Evolutionary conservation across 2,113 vertebrate genomes (phyloP).

Genomic region (Sinocyclocheilus rhinocerous): DNA sequence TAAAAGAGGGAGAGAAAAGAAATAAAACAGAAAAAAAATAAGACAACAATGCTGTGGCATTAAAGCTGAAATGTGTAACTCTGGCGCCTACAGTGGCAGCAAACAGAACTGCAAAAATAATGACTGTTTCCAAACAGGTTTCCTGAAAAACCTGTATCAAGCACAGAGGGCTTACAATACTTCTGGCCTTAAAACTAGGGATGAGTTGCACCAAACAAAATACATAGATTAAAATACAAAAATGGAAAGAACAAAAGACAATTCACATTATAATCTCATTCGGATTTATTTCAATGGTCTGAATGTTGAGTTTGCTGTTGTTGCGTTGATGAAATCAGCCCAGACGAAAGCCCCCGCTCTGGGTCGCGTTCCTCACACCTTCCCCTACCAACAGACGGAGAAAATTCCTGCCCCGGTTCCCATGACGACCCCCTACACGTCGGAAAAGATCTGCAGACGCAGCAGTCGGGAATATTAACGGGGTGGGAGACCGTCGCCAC

Average conservation of each 20-base stretch:
- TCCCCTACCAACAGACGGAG: neutral
- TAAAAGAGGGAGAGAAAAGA: too few relatives aligned
- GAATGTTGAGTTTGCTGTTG: neutral
- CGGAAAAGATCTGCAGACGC: conserved; percentile 18
- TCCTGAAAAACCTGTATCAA: neutral
- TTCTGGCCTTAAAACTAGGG: neutral
- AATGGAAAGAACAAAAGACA: too few relatives aligned
- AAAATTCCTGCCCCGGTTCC: conserved; percentile 48
- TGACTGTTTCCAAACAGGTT: neutral
- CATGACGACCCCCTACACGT: conserved; percentile 50
- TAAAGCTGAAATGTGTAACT: neutral
- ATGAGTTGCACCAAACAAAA: neutral
- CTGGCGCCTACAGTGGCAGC: neutral
- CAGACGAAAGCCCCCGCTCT: conserved; percentile 23
- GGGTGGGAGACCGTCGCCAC: conserved; percentile 52
- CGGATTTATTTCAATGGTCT: neutral
- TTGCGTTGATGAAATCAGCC: conserved; percentile 39
- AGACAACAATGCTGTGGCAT: neutral
- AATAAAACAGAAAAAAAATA: too few relatives aligned
- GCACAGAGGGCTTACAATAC: neutral
- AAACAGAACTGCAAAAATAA: neutral
- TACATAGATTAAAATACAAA: neutral
- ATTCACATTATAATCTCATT: neutral
- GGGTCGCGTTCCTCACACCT: conserved; percentile 23
- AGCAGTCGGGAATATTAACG: conserved; percentile 42